Base-by-base conservation (phyloP, 1,140 invertebrate species). In the Drosophila sproati region DNA sequence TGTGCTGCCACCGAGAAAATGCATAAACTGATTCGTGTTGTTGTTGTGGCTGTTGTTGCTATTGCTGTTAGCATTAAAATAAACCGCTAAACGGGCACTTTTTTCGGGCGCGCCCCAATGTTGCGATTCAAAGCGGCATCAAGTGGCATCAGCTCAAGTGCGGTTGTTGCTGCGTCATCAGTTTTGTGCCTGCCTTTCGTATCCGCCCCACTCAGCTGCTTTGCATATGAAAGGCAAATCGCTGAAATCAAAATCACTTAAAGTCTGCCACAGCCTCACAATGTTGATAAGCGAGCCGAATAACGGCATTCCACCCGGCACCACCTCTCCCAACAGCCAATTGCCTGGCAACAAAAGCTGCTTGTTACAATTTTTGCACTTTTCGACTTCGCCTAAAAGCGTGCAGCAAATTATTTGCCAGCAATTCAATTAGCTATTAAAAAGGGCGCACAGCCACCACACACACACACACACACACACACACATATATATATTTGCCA, bases 191-290 rank as follows among this genome's bases (percentile, higher is more conserved):
- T 20, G 8, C 39, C n/a, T 7, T 29, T 8, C 34, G 20, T 20
- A 20, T 20, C 10, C 20, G 5, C 1, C 10, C 31, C 20, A n/a
- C 28, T 29, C 20, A 35, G 43, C 85, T 89, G 48, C 64, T 88
- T 88, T 89, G 85, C 85, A 88, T 88, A 85, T 85, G 85, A 88
- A 88, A 86, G 74, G 54, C 75, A 72, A 73, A 80, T 62, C 75
- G 61, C 82, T 86, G 51, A 75, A 72, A 68, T 62, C 72, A 67
- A 79, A 86, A 82, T 82, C 76, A 88, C 62, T 70, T 79, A 76
- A 70, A 34, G 67, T 66, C 64, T 52, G 52, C 61, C 45, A 47
- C 34, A 29, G 8, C 39, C 60, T 50, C 10, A 63, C 80, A 64
- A 68, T 79, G 79, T 62, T 72, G 73, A 75, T 75, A 75, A 75